These are phyloP conservation scores for Aphrophora alni DNA, from an alignment of 2,888 invertebrate species.

Conservation along the genomic window DNA sequence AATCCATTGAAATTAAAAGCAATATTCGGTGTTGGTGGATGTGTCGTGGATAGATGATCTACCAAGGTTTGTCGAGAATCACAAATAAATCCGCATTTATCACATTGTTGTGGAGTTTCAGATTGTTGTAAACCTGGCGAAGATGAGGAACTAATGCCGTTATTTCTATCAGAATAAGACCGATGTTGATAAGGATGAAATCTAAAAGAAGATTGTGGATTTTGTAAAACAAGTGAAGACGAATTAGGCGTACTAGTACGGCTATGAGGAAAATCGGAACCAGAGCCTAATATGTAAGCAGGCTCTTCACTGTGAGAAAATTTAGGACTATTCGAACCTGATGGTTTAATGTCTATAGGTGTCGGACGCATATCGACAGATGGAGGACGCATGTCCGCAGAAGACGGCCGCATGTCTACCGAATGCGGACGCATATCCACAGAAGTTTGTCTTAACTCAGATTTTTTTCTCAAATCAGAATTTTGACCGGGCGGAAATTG, in stretches of 20 bases:
- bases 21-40: conserved; percentile 57
- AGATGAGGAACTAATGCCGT: conserved; percentile 35
- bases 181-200: conserved; percentile 46
- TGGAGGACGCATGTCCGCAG: conserved; percentile 30
- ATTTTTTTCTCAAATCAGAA: not conserved
- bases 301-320: conserved; percentile 29
- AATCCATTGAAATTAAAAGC: conserved; percentile 30
- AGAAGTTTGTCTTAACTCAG: not conserved
- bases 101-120: conserved; percentile 72
- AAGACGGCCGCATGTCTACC: conserved; percentile 10
- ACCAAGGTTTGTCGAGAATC: conserved; percentile 75
- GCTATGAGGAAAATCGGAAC: conserved; percentile 34
- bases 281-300: conserved; percentile 25
- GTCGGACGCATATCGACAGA: conserved; percentile 18
- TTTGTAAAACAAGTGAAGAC: conserved; percentile 14
- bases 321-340: conserved; percentile 18
- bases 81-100: conserved; percentile 82
- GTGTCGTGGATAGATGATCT: conserved; percentile 76
- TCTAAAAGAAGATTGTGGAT: conserved; percentile 22
- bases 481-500: not conserved
- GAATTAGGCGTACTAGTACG: conserved; percentile 36
- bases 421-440: conserved; percentile 32
- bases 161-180: conserved; percentile 41
- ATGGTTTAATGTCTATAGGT: not conserved
- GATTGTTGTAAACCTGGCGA: conserved; percentile 44